Conservation (phyloP, 2,113 vertebrate genomes). For the Hydrolagus affinis region DNA sequence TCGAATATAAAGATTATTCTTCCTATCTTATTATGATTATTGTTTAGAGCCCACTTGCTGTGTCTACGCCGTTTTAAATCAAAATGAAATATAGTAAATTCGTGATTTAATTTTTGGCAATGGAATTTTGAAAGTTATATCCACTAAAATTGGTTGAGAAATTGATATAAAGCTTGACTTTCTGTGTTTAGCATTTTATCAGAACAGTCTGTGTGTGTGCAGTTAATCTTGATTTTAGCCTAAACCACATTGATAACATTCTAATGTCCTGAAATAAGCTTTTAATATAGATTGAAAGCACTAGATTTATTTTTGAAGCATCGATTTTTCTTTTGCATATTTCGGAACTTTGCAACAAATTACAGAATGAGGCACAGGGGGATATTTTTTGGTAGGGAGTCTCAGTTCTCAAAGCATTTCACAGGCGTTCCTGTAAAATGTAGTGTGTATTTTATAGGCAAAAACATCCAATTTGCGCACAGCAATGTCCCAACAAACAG, state of each 20-base stretch:
- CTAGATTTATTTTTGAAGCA: background rate
- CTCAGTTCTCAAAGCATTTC: too few relatives aligned
- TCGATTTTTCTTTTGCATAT: background rate
- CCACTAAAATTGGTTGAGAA: background rate
- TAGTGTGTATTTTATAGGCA: too few relatives aligned
- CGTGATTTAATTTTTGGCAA: background rate
- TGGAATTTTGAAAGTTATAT: background rate
- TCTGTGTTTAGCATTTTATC: background rate
- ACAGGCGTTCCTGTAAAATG: too few relatives aligned
- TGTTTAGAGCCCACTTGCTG: too few relatives aligned
- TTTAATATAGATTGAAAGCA: conserved; percentile 2
- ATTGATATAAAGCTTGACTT: background rate
- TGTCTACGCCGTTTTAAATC: too few relatives aligned
- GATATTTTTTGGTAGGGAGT: too few relatives aligned
- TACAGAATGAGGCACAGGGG: background rate
- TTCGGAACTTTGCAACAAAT: background rate
- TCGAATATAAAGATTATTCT: too few relatives aligned
- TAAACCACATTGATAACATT: background rate
- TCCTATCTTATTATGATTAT: too few relatives aligned
- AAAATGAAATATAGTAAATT: too few relatives aligned
- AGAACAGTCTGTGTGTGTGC: background rate
- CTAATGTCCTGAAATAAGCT: background rate
- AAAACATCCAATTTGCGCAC: too few relatives aligned
- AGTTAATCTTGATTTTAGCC: background rate
- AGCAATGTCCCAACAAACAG: too few relatives aligned